Percentiles rank a stretch among this genome's conserved stretches.
Conservation (phyloP, 2,797 vertebrate genomes). For the Etheostoma perlongum region DNA sequence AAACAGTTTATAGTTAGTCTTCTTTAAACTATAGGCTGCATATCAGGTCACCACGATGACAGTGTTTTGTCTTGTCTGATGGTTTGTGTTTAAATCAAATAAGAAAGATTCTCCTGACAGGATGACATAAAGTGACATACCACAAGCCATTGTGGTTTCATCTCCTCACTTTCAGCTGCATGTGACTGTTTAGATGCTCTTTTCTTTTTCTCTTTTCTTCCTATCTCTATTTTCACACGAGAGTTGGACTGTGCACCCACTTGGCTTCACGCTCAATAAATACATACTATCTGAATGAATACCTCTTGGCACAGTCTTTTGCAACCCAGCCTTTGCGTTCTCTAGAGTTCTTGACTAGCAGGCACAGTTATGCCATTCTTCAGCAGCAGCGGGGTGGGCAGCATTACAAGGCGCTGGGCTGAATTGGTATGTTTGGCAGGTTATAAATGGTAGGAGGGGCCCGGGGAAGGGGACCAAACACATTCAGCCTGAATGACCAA, state of each 20-base stretch:
- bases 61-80: slow-evolving; percentile 35
- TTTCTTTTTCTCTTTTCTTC: slow-evolving; percentile 7
- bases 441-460: slow-evolving; percentile 79
- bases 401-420: slow-evolving; percentile 62
- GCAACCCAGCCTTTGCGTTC: slow-evolving; percentile 41
- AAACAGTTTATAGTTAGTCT: slow-evolving; percentile 48
- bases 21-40: slow-evolving; percentile 42
- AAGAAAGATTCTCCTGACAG: slow-evolving; percentile 36
- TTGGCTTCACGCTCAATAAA: slow-evolving; percentile 41
- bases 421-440: slow-evolving; percentile 77
- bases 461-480: slow-evolving; percentile 69
- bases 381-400: slow-evolving; percentile 60
- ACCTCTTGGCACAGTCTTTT: slow-evolving; percentile 47
- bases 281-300: slow-evolving; percentile 57
- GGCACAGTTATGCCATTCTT: slow-evolving; percentile 78
- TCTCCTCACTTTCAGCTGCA: slow-evolving; percentile 14
- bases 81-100: slow-evolving; percentile 38
- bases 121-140: slow-evolving; percentile 38
- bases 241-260: slow-evolving; percentile 4
- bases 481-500: slow-evolving; percentile 71
- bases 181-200: slow-evolving; percentile 22
- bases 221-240: slow-evolving; percentile 19
- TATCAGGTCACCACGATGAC: slow-evolving; percentile 42
- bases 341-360: slow-evolving; percentile 36
- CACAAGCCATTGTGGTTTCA: slow-evolving; percentile 33